A percentile compares a stretch with the other conserved stretches of the same genome.
Evolutionary conservation across 2,888 invertebrate genomes (phyloP).

Genomic region (Palloptera scutellata): DNA sequence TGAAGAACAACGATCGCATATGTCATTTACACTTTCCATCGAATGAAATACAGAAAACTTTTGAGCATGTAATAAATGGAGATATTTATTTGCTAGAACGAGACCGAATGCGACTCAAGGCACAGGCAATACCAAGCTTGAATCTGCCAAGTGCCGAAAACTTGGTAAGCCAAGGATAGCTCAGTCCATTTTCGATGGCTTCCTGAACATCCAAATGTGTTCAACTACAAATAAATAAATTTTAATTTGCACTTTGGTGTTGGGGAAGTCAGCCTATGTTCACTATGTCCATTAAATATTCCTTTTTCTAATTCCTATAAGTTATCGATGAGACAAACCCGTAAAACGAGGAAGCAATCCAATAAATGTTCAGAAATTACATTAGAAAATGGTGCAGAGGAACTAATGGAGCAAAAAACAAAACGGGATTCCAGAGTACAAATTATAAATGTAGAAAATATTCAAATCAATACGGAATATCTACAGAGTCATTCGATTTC

Average conservation of each 20-base stretch:
- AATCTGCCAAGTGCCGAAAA: slow-evolving; percentile 40
- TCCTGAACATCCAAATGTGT: too few relatives aligned
- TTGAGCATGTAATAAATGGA: slow-evolving; percentile 51
- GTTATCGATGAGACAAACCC: background rate
- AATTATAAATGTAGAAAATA: too few relatives aligned
- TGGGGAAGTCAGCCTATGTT: too few relatives aligned
- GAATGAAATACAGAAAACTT: slow-evolving; percentile 47
- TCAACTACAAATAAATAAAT: too few relatives aligned
- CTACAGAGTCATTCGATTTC: background rate
- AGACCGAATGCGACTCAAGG: slow-evolving; percentile 46
- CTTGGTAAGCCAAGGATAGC: slow-evolving; percentile 25
- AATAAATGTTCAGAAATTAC: background rate
- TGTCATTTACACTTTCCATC: slow-evolving; percentile 50
- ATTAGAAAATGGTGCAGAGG: background rate
- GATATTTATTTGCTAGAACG: slow-evolving; percentile 48
- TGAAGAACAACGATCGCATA: slow-evolving; percentile 47
- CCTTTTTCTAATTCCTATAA: too few relatives aligned
- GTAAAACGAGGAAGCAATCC: background rate
- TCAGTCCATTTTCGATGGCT: too few relatives aligned
- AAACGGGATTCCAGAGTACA: background rate
- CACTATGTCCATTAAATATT: too few relatives aligned
- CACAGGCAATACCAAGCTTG: slow-evolving; percentile 46
- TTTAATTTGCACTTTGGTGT: too few relatives aligned
- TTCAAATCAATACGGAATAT: slow-evolving; percentile 17
- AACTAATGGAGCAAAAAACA: background rate